Base-by-base conservation (phyloP, 2,888 invertebrate genomes). In the Hydriomena furcata region DNA sequence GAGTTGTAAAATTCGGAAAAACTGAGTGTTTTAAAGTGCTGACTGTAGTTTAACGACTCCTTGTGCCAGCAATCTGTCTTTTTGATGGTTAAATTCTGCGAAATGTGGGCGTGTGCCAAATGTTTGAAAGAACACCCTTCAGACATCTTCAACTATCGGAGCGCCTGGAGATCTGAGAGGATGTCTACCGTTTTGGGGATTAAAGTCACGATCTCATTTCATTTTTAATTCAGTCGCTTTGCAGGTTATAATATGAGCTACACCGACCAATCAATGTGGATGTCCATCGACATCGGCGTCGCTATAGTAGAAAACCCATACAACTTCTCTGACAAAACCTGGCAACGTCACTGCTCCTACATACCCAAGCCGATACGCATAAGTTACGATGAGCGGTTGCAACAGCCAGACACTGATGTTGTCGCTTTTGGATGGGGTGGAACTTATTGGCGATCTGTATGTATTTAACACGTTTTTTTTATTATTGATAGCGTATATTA, bases 351-450 rank as follows among this genome's bases (percentile, higher is more conserved):
- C 4, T 78, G 78, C 34, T 58, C 65, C 0, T 73, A 74, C 31
- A 44, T 10, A 1, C 78, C 78, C 0, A 24, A 40, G 0, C 10
- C 34, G 0, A 67, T 76, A 10, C 8, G 36, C 1, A 52, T 76
- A 0, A 75, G 68, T 38, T 73, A 62, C 12, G 63, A 68, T 6
- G 10, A 32, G 0, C 52, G 49, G 27, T 62, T 66, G 8, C 65
- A 71, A 30, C 12, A 32, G 1, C 45, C 61, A 4, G 65, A 64
- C 0, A 51, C 36, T 0, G 63, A 68, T 20, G 70, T 61, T 1
- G 48, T 73, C 0, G 64, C 64, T 5, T 54, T 71, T 30, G 78
- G 78, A 5, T 77, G 75, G 74, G 76, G 75, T 0, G 69, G 69
- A 32, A 12, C 31, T 6, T 55, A 49, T 48, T 68, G 25, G 43